Percentiles rank a stretch among this genome's conserved stretches.
phyloP scores from a whole-genome alignment of 1,140 invertebrate species.

The Bathynomus jamesi region DNA sequence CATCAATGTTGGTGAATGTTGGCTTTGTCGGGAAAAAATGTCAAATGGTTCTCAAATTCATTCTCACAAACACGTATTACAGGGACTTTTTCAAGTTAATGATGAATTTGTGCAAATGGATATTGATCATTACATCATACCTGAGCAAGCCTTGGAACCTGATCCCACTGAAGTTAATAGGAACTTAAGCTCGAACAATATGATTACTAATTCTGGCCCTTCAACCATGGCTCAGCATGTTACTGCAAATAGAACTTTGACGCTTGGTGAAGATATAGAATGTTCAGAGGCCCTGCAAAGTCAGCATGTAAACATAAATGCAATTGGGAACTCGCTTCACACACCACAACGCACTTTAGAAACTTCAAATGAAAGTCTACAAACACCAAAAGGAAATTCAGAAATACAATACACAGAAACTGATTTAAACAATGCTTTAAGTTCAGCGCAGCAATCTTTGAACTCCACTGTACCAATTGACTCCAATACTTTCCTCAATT shows the following conservation, averaged over 20 bases:
- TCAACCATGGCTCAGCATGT: constrained; percentile 9
- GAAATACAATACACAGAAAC: not conserved
- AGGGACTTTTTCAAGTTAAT: constrained; percentile 35
- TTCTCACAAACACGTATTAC: constrained; percentile 32
- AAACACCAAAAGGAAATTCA: no score
- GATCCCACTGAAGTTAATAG: constrained; percentile 19
- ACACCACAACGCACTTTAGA: not conserved
- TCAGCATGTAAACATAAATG: not conserved
- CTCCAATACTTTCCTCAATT: not conserved
- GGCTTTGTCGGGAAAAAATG: constrained; percentile 34
- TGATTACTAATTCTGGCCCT: constrained; percentile 9
- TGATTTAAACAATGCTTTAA: not conserved
- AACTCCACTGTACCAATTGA: not conserved
- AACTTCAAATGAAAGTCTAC: no score
- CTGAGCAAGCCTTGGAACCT: constrained; percentile 28
- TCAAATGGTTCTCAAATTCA: constrained; percentile 26
- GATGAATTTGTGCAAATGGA: constrained; percentile 33
- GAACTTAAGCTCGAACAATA: constrained; percentile 9
- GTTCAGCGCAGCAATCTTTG: not conserved
- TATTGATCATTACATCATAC: constrained; percentile 32
- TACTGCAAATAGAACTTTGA: constrained; percentile 7
- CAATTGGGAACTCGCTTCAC: not conserved
- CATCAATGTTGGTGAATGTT: constrained; percentile 33
- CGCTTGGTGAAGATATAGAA: constrained; percentile 9
- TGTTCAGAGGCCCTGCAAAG: not conserved